phyloP scores from a whole-genome alignment of 2,797 vertebrate genomes.

The Scyliorhinus canicula region DNA sequence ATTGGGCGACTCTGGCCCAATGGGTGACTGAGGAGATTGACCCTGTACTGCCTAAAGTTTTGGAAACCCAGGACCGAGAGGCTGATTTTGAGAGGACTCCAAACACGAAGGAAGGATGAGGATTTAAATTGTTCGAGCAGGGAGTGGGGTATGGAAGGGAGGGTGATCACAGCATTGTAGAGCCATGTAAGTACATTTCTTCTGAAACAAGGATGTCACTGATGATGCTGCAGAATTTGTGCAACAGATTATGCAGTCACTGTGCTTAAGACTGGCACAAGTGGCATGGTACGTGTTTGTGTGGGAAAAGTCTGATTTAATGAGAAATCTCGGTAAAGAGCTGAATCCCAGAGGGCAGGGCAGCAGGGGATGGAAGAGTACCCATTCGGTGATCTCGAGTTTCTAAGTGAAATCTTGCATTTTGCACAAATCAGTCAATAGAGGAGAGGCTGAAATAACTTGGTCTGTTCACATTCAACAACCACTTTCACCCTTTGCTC shows the following conservation, averaged over 20 bases:
- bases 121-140: slow-evolving; percentile 1
- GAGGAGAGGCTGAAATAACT: neutral
- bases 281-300: neutral
- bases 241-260: neutral
- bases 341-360: too few relatives aligned
- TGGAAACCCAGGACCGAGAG: neutral
- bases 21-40: slow-evolving; percentile 3
- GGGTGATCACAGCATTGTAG: slow-evolving; percentile 14
- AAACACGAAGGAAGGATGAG: neutral
- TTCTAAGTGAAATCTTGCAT: neutral
- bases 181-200: neutral
- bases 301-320: neutral
- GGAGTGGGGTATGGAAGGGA: slow-evolving; percentile 31
- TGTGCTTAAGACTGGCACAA: neutral
- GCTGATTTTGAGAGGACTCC: neutral
- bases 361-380: neutral
- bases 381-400: neutral
- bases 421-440: neutral
- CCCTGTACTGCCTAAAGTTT: neutral
- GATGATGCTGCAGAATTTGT: neutral
- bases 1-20: neutral
- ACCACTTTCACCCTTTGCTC: neutral
- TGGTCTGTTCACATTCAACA: neutral
- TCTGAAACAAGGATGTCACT: neutral
- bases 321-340: neutral